Conservation (phyloP, 2,888 invertebrate species). For the Campoplex nolae region DNA sequence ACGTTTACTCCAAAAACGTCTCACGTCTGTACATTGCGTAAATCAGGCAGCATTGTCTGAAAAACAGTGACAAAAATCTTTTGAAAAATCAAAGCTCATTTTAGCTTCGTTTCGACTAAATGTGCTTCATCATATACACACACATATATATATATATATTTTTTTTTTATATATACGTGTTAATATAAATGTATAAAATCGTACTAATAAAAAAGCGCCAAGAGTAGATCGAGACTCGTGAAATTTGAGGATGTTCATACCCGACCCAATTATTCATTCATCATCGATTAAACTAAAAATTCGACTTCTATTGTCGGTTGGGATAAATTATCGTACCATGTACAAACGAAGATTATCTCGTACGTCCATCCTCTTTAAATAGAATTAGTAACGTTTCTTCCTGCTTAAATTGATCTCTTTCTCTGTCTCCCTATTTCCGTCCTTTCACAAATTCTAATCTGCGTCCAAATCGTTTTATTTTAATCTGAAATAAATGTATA, state of each 20-base stretch:
- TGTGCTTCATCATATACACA: slow-evolving; percentile 19
- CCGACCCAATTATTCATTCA: slow-evolving; percentile 46
- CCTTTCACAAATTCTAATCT: slow-evolving; percentile 44
- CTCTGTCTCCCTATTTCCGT: slow-evolving; percentile 38
- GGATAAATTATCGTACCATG: slow-evolving; percentile 20
- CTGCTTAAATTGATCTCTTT: slow-evolving; percentile 12
- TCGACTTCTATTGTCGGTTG: slow-evolving; percentile 2
- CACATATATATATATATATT: slow-evolving; percentile 1
- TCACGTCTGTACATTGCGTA: slow-evolving; percentile 71
- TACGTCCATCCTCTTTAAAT: slow-evolving; percentile 34
- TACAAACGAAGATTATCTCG: slow-evolving; percentile 6
- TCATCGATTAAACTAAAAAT: slow-evolving; percentile 4
- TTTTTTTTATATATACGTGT: slow-evolving; percentile 5
- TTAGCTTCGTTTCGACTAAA: slow-evolving; percentile 28
- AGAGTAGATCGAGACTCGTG: slow-evolving; percentile 64
- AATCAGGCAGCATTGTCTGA: slow-evolving; percentile 73
- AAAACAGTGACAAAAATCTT: slow-evolving; percentile 71
- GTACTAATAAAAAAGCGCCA: slow-evolving; percentile 62
- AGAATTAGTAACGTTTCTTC: slow-evolving; percentile 5
- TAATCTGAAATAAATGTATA: slow-evolving; percentile 55
- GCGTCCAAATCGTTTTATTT: slow-evolving; percentile 52
- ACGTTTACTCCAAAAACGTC: slow-evolving; percentile 65
- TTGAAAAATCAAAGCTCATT: slow-evolving; percentile 57
- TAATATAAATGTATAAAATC: slow-evolving; percentile 30
- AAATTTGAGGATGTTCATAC: slow-evolving; percentile 67